Percentiles rank a stretch among this genome's conserved stretches.
These are phyloP conservation scores for Trachythela sp. DNA, from an alignment of 64 coral and sea anemone genomes.

Conservation along the genomic window DNA sequence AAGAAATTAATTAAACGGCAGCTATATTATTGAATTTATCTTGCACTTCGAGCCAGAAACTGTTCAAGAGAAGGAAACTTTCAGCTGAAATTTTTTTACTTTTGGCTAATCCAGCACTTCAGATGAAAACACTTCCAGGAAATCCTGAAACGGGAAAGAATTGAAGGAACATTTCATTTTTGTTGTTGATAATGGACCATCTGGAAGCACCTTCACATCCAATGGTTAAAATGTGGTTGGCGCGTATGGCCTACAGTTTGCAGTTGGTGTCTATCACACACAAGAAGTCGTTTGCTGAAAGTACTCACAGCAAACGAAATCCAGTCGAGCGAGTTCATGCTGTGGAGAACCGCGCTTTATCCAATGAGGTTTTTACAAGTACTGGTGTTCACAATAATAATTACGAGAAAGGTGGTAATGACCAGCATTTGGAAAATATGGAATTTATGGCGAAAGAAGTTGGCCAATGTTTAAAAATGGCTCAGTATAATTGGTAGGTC, in stretches of 20 bases:
- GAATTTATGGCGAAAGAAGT: conserved; percentile 1
- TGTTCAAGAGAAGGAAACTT: conserved; percentile 8
- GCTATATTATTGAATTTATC: not conserved
- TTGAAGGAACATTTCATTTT: conserved; percentile 28
- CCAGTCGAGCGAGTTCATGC: conserved; percentile 17
- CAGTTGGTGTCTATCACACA: not conserved
- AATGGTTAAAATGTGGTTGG: conserved; percentile 18
- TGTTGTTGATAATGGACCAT: not conserved
- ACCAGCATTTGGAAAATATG: conserved; percentile 13
- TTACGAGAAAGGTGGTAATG: not conserved
- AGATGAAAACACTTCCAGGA: not conserved
- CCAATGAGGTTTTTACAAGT: conserved; percentile 23
- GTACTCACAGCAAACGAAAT: conserved; percentile 19
- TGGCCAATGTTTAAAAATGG: not conserved
- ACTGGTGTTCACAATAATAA: not conserved
- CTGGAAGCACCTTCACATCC: not conserved
- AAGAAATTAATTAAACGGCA: not conserved
- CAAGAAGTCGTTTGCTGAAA: conserved; percentile 23
- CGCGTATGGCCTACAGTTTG: not conserved
- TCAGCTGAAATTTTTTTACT: conserved; percentile 18
- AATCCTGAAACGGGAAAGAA: conserved; percentile 1
- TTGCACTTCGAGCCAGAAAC: not conserved
- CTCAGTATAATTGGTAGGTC: not conserved
- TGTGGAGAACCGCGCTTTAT: not conserved
- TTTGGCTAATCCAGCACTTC: conserved; percentile 10